These are phyloP conservation scores for Rhogogaster chlorosoma DNA, from an alignment of 2,888 invertebrate species.

Conservation along the genomic window DNA sequence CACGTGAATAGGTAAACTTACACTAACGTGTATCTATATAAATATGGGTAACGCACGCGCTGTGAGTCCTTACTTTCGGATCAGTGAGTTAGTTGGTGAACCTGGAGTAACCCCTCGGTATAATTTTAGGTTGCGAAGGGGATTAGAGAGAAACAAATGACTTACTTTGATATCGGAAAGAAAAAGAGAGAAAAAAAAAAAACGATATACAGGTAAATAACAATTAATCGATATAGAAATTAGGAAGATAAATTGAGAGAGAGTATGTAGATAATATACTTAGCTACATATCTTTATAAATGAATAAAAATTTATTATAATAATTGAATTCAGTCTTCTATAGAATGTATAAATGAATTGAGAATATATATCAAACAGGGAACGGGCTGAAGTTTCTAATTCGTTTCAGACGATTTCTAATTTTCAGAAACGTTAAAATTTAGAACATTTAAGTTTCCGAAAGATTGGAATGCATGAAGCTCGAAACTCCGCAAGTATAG, in stretches of 20 bases:
- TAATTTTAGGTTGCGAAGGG: background rate
- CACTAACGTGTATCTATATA: background rate
- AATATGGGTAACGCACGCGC: slow-evolving; percentile 1
- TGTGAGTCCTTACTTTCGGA: background rate
- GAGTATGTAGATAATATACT: background rate
- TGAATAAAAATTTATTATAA: background rate
- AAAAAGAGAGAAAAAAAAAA: background rate
- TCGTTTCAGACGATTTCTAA: too few relatives aligned
- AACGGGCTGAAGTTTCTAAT: too few relatives aligned
- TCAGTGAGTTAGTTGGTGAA: background rate
- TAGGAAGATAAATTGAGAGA: background rate
- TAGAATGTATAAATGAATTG: too few relatives aligned
- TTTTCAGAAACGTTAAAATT: too few relatives aligned
- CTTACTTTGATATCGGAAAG: background rate
- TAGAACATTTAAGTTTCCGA: too few relatives aligned
- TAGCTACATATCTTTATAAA: background rate
- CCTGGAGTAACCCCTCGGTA: background rate
- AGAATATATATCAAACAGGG: too few relatives aligned
- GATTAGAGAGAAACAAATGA: background rate
- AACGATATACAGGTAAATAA: background rate
- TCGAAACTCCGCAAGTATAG: too few relatives aligned
- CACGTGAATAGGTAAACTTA: background rate
- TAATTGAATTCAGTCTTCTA: too few relatives aligned
- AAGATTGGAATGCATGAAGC: too few relatives aligned
- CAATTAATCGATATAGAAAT: background rate